A percentile compares a stretch with the other conserved stretches of the same genome.
Conservation (phyloP, 2,113 vertebrate genomes). For the Sakesphorus luctuosus region DNA sequence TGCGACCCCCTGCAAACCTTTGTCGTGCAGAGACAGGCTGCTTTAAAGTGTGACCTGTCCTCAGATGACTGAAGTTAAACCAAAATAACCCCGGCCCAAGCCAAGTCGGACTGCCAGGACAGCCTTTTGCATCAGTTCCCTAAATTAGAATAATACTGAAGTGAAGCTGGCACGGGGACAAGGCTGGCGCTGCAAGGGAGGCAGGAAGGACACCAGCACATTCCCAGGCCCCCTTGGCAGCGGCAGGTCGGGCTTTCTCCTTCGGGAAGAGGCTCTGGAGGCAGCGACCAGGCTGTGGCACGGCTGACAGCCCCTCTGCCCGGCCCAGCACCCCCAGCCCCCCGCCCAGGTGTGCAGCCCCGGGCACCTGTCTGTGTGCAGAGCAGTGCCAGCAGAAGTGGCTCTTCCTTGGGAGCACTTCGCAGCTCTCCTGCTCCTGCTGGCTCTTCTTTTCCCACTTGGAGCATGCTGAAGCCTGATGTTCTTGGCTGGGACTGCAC, state of each 20-base stretch:
- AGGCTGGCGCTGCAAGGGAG: not conserved
- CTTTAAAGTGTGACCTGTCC: conserved; percentile 2
- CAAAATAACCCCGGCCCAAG: conserved; percentile 8
- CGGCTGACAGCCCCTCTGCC: not conserved
- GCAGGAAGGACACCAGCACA: conserved; percentile 24
- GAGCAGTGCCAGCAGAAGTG: not conserved
- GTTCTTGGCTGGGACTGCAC: not conserved
- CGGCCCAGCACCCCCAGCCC: not conserved
- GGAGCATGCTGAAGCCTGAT: not conserved
- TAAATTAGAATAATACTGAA: conserved; percentile 61
- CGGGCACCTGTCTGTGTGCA: not conserved
- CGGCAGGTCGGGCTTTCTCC: fast-evolving
- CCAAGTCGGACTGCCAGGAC: conserved; percentile 28
- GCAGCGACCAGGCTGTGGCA: not conserved
- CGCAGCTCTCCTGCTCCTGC: not conserved
- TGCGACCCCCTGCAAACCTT: not conserved
- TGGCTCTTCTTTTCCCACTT: not conserved
- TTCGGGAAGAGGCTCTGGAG: not conserved
- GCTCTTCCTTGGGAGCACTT: fast-evolving
- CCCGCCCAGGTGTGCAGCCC: not conserved
- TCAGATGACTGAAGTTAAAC: conserved; percentile 49
- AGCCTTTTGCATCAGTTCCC: conserved; percentile 61
- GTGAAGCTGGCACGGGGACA: conserved; percentile 22
- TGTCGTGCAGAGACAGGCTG: not conserved
- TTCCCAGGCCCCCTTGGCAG: not conserved